Percentiles rank a stretch among this genome's conserved stretches.
phyloP scores from a whole-genome alignment of 2,797 vertebrate genomes.

The Trichosurus vulpecula region DNA sequence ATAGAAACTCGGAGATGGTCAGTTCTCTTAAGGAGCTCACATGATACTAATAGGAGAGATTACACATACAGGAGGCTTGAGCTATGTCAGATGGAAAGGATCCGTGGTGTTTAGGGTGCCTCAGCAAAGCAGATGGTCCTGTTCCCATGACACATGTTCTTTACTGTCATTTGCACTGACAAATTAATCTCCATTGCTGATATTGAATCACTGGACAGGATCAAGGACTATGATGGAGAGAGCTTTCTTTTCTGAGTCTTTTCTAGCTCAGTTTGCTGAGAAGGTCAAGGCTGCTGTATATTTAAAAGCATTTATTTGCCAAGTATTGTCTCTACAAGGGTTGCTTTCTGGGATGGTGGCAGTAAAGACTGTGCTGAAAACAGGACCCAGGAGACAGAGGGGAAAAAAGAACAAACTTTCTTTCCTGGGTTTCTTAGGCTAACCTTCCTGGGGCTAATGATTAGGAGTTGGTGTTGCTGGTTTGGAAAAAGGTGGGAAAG shows the following conservation, averaged over 20 bases:
- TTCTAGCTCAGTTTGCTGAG: background rate
- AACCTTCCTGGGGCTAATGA: background rate
- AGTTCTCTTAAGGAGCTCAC: background rate
- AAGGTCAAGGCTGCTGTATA: background rate
- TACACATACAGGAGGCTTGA: background rate
- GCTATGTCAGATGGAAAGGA: background rate
- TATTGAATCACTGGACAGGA: background rate
- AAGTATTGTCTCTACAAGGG: background rate
- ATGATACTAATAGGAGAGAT: background rate
- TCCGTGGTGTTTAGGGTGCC: background rate
- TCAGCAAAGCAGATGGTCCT: background rate
- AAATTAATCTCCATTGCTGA: background rate
- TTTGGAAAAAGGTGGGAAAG: background rate
- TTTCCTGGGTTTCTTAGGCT: background rate
- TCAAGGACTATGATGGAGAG: background rate
- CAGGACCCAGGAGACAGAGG: background rate
- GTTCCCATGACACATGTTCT: background rate
- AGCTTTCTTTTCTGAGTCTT: background rate
- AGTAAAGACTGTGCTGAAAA: background rate
- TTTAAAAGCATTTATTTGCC: background rate
- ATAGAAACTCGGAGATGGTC: background rate
- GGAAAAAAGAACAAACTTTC: background rate
- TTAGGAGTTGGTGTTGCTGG: background rate
- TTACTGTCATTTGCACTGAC: background rate
- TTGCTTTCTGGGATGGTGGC: background rate